Base-by-base conservation (phyloP, 2,113 vertebrate species). In the Labeo rohita region DNA sequence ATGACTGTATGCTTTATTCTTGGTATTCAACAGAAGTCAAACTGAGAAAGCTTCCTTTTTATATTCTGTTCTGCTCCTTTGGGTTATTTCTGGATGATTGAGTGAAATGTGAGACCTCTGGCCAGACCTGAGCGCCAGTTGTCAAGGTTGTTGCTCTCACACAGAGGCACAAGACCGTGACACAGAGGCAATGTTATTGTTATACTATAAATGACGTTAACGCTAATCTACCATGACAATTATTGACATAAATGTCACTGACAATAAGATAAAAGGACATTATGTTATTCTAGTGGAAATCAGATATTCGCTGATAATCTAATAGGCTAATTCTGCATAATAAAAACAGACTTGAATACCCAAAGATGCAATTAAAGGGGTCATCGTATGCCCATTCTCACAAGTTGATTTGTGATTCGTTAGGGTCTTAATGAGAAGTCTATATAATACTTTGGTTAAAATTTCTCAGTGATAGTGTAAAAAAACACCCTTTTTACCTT, bases 21-120 rank as follows among this genome's bases (percentile, higher is more conserved):
- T 61, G 47, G 7, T n/a, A 11, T 21, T 88, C 59, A 80, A 47
- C 70, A 59, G 10, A 52, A 75, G 34, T 52, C 78, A 85, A 39
- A 34, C 68, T 36, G 47, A 2, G 23, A 74, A 49, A 83, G 56
- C 65, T 86, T 36, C 34, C 36, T 50, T 39, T 68, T 78, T 68
- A 75, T 78, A 84, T 63, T 63, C 75, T 54, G 59, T 73, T 83
- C 56, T 78, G 43, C 36, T 63, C 47, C 34, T 84, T 79, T 56
- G 47, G 54, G 36, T 81, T 87, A 87, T 89, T 84, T 89, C 80
- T 85, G 70, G 65, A 79, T 21, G 56, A 76, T 45, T 11, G 68
- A 81, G 74, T 7, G 45, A 79, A 39, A 88, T 59, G n/a, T 63
- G 50, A 85, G 79, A 63, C 11, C 61, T 83, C 63, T 72, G 18